Evolutionary conservation across 2,113 vertebrate genomes (phyloP).

Genomic region (Neolamprologus falcicula): DNA sequence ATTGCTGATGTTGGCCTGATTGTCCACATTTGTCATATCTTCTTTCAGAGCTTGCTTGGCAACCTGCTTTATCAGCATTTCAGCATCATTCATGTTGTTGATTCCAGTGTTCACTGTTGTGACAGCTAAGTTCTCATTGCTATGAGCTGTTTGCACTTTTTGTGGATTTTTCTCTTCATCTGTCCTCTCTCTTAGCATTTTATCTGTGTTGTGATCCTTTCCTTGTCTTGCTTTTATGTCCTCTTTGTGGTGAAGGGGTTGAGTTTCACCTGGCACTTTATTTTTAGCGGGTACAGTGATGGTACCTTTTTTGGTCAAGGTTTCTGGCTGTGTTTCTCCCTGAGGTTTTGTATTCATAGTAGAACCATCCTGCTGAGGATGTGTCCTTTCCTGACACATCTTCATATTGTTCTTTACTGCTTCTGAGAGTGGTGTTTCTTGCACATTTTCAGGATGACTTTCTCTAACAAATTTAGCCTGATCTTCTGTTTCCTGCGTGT

Average conservation of each 20-base stretch:
- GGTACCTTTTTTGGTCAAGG: neutral
- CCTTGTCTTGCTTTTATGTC: neutral
- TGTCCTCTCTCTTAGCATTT: neutral
- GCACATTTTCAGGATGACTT: neutral
- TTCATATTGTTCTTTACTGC: neutral
- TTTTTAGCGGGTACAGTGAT: slow-evolving; percentile 31
- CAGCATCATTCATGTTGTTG: neutral
- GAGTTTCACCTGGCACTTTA: slow-evolving; percentile 33
- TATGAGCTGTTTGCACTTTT: neutral
- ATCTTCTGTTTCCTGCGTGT: neutral
- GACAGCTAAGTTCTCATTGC: neutral
- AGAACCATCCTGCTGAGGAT: neutral
- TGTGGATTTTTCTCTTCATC: neutral
- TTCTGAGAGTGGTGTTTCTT: neutral
- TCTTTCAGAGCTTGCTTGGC: neutral
- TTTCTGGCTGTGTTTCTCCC: neutral
- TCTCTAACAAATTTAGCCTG: neutral
- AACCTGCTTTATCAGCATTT: neutral
- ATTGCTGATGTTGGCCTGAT: neutral
- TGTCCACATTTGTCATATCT: neutral
- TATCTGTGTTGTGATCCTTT: neutral
- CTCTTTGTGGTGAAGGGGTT: slow-evolving; percentile 14
- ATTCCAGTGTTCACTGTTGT: neutral
- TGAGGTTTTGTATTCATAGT: neutral
- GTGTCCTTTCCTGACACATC: neutral